Evolutionary conservation across 2,113 vertebrate genomes (phyloP).

Genomic region (Ctenomys sociabilis): DNA sequence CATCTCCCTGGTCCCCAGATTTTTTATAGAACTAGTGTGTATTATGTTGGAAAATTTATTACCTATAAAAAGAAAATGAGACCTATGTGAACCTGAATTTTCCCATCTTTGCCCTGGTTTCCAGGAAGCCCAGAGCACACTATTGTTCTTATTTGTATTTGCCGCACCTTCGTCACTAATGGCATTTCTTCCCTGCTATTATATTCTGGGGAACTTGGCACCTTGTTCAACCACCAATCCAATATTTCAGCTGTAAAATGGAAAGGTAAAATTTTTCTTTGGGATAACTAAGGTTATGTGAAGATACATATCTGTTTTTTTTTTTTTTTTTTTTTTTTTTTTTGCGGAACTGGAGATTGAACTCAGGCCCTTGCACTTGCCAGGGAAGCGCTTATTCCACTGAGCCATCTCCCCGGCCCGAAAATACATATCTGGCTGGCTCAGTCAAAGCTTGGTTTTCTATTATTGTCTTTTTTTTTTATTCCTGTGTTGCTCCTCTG

Average conservation of each 20-base stretch:
- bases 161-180: neutral
- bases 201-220: neutral
- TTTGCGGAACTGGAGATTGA: no score
- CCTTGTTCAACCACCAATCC: neutral
- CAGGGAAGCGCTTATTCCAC: no score
- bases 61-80: neutral
- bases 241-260: neutral
- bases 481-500: neutral
- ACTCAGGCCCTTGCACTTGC: no score
- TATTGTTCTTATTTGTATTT: neutral
- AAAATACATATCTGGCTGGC: neutral
- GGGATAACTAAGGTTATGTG: neutral
- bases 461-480: neutral
- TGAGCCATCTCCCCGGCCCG: no score
- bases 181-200: neutral
- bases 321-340: no score
- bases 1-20: no score
- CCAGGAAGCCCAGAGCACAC: conserved; percentile 23
- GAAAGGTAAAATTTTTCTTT: conserved; percentile 9
- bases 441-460: neutral
- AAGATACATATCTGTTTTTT: no score
- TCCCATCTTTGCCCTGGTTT: neutral
- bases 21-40: neutral
- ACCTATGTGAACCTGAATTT: neutral
- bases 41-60: neutral